phyloP scores from a whole-genome alignment of 2,888 invertebrate species.

The Hydrotaea diabolus region DNA sequence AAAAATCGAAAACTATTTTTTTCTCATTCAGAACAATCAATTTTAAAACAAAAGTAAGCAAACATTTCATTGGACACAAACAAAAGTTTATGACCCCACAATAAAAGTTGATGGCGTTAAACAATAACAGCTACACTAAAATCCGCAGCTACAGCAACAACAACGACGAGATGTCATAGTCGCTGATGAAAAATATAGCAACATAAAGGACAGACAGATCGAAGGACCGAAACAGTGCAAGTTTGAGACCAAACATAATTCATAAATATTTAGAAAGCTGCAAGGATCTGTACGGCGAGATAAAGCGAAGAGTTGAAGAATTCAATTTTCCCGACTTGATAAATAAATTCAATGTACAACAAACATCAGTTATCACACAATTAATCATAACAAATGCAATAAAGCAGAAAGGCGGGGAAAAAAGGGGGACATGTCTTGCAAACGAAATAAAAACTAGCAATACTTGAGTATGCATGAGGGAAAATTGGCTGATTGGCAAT shows the following conservation, averaged over 20 bases:
- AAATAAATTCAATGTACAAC: slow-evolving; percentile 49
- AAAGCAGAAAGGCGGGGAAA: not conserved
- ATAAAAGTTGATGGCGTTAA: slow-evolving; percentile 56
- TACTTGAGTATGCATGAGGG: not conserved
- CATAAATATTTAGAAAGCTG: slow-evolving; percentile 44
- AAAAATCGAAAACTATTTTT: no score
- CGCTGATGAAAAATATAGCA: slow-evolving; percentile 38
- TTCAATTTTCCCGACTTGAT: slow-evolving; percentile 1
- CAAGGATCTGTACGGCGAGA: not conserved
- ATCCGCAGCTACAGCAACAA: no score
- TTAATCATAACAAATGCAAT: slow-evolving; percentile 52
- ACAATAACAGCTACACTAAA: no score
- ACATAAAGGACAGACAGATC: not conserved
- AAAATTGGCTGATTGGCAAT: slow-evolving; percentile 8
- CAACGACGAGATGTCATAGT: slow-evolving; percentile 51
- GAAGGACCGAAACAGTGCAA: no score
- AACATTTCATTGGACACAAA: no score
- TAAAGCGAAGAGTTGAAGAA: no score
- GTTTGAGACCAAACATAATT: not conserved
- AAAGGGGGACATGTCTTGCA: not conserved
- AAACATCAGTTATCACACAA: slow-evolving; percentile 55
- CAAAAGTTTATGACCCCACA: slow-evolving; percentile 49
- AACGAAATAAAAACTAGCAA: slow-evolving; percentile 9
- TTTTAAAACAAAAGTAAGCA: no score
- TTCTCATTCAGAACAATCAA: no score